Evolutionary conservation across 2,888 invertebrate species (phyloP), one percentile per base, ranked within the genome.

Genomic region (Lithophane leautieri): DNA sequence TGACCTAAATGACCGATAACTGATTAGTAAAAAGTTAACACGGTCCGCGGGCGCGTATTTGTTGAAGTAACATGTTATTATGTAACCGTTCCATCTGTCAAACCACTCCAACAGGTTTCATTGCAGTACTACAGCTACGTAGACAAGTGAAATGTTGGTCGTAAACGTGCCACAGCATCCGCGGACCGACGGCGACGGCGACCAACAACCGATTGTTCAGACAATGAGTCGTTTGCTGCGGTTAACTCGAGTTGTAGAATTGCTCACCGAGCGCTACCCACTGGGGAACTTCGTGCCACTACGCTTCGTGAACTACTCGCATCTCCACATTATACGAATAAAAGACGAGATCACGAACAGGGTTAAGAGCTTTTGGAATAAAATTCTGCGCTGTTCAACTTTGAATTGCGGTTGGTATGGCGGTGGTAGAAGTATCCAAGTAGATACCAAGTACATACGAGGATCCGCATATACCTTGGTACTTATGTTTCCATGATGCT

Each of bases 81-180:
- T 77, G 70, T 78, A 87, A 87, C 68, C 28, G 40, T 81, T 80
- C 83, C 83, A 87, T 83, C 78, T 86, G 76, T 83, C 69, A 79
- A 85, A 84, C 84, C 71, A 80, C 77, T 76, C 86, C 80, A 71
- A 87, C 87, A 78, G 88, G 87, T 88, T 88, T 72, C 74, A 66
- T 80, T 78, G 78, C 84, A 82, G 75, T 80, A 81, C 34, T 78
- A 68, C 62, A 47, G 40, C 75, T 63, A 78, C 62, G 78, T 71
- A 70, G 56, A 65, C 73, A 76, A 81, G 88, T 85, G 86, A 87
- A 87, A 86, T 87, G 88, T 80, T 76, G 72, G 52, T n/a, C 56
- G 75, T 74, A 78, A 81, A 74, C 60, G 70, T 63, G 70, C 56
- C 44, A 65, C 70, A 61, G 69, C 62, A 77, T 69, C 77, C 67